A percentile compares a stretch with the other conserved stretches of the same genome.
These are phyloP conservation scores for Charina bottae DNA, from an alignment of 2,113 vertebrate species.

Conservation along the genomic window DNA sequence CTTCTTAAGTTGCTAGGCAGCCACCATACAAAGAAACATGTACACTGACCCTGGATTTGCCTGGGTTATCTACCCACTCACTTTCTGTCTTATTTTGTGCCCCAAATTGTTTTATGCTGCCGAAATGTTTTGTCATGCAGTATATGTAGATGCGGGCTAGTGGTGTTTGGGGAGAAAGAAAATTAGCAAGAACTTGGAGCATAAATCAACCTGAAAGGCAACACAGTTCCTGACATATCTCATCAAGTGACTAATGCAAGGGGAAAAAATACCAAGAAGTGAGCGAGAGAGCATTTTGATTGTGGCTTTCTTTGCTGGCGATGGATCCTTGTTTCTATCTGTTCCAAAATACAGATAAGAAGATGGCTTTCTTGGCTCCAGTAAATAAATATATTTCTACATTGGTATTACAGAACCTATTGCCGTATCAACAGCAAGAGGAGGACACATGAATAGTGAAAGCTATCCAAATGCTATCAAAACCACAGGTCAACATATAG, in stretches of 20 bases:
- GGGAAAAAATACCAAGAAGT: constrained; percentile 13
- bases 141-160: constrained; percentile 9
- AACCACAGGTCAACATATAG: neutral
- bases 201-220: constrained; percentile 36
- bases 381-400: neutral
- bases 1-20: neutral
- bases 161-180: constrained; percentile 15
- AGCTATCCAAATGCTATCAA: neutral
- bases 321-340: constrained; percentile 4
- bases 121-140: constrained; percentile 32
- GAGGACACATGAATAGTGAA: neutral
- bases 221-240: constrained; percentile 15
- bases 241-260: constrained; percentile 28
- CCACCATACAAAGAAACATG: neutral
- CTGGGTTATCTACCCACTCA: neutral
- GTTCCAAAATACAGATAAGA: constrained; percentile 1
- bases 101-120: constrained; percentile 1
- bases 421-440: neutral
- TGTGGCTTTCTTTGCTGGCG: neutral
- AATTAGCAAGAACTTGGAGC: neutral
- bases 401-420: neutral
- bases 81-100: neutral
- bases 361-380: neutral
- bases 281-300: rapidly evolving
- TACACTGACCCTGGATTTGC: neutral